A percentile compares a stretch with the other conserved stretches of the same genome.
Evolutionary conservation across 2,113 vertebrate genomes (phyloP).

Genomic region (Ondatra zibethicus): DNA sequence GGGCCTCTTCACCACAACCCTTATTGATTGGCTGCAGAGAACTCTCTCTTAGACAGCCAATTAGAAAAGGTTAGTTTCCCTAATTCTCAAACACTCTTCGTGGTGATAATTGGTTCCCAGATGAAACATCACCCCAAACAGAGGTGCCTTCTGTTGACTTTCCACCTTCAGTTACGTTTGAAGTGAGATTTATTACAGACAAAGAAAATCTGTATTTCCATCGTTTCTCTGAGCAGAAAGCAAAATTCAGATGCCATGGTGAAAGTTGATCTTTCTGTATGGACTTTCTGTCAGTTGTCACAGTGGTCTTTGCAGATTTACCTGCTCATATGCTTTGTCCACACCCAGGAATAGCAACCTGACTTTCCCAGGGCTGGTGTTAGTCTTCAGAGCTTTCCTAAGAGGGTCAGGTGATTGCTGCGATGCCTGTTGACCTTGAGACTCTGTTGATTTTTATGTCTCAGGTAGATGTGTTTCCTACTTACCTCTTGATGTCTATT

Average conservation of each 20-base stretch:
- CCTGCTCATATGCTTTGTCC: background rate
- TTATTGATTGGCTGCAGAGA: constrained; percentile 77
- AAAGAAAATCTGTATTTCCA: background rate
- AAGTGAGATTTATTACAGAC: background rate
- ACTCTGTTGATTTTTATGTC: background rate
- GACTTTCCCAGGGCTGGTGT: background rate
- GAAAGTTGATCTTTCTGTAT: background rate
- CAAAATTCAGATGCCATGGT: background rate
- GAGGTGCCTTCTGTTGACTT: background rate
- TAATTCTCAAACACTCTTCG: constrained; percentile 73
- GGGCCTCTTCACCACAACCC: background rate
- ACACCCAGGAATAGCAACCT: background rate
- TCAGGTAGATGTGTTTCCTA: background rate
- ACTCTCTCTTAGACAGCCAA: constrained; percentile 67
- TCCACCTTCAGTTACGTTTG: background rate
- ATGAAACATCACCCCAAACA: constrained; percentile 54
- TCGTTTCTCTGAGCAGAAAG: background rate
- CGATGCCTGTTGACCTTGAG: background rate
- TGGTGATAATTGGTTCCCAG: constrained; percentile 79
- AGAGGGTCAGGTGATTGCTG: background rate
- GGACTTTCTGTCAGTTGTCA: background rate
- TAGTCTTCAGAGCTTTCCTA: background rate
- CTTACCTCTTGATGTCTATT: background rate
- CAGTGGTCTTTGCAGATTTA: background rate
- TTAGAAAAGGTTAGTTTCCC: constrained; percentile 76